Evolutionary conservation across 2,113 vertebrate genomes (phyloP), one percentile per base, ranked within the genome.

Genomic region (Poecile atricapillus): DNA sequence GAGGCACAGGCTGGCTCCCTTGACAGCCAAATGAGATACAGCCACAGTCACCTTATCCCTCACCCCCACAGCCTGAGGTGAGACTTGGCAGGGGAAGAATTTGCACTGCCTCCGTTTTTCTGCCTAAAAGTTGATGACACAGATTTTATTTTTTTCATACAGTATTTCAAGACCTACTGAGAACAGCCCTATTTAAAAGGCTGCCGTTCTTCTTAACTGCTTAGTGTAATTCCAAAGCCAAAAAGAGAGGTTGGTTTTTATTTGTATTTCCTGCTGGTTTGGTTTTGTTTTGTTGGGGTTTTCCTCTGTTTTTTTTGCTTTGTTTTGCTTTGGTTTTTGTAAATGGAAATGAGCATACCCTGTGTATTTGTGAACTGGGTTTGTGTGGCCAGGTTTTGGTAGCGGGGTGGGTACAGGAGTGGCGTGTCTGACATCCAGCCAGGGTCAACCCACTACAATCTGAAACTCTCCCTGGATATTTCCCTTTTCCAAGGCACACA

Each of bases 321-420:
- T 35, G 27, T 15, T 62, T 50, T 17, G 10, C 23, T 44, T n/a
- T 69, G 14, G 0, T 33, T 52, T 63, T 27, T 56, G 53, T 21
- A 27, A 60, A 64, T 24, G 9, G 11, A 79, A 47, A 50, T 28
- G 46, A 23, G 19, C 5, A 0, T 5, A n/a, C n/a, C 7, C 35
- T 27, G 1, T 4, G 6, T 25, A 7, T n/a, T 4, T 23, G 18
- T 28, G 27, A 21, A 6, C 13, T 9, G 37, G 13, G 44, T 52
- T 77, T 50, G 11, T 37, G 44, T 11, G 52, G 35, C 30, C 31
- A 49, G 60, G 35, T 50, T 85, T 58, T 58, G 50, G 60, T 5
- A 30, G 6, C 13, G 2, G 20, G 16, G 2, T 18, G 11, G 6
- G 22, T 28, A 15, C 49, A 23, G 15, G 23, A 11, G 3, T n/a